Evolutionary conservation across 37 sponge, comb jelly and placozoan species (phyloP), one percentile per base, ranked within the genome.

Genomic region (Haliclona indistincta): DNA sequence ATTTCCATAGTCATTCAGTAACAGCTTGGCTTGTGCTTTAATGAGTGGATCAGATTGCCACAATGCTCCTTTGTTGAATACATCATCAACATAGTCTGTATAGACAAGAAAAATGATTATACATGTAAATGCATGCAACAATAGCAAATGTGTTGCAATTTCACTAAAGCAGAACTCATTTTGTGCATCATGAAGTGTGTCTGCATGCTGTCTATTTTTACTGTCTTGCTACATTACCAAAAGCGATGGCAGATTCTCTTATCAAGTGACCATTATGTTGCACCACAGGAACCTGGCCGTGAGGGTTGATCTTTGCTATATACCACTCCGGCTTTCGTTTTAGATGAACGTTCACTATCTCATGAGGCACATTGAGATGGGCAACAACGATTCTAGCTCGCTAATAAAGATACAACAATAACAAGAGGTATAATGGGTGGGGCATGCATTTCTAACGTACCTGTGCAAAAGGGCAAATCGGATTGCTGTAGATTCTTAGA

Each of bases 401-500:
- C 93, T 92, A 73, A 7, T 66, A 19, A 23, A 15, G 29, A 47
- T 3, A 73, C 45, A 67, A 30, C 37, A 25, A 44, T 30, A 1
- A 32, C 1, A 43, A 19, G 44, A 64, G 8, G 52, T 25, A 58
- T 25, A 58, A n/a, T n/a, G 35, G 17, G n/a, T 8, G 43, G 8
- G 6, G 22, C 6, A 5, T 0, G 53, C 5, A 42, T 36, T 19
- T 19, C 42, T 22, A 0, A 28, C 63, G 68, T 43, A 89, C 90
- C 81, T 89, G 81, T 23, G 77, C 90, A 84, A 70, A 92, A 54
- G 93, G 93, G 60, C 93, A 92, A 64, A 87, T 84, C 3, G 84
- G 82, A 67, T 75, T 71, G 71, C 84, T 87, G 88, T 92, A 92
- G 28, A 92, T 56, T 30, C 93, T 73, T 34, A 92, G 55, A 58